Evolutionary conservation across 1,140 invertebrate species (phyloP).

Genomic region (Bombus sibiricus): DNA sequence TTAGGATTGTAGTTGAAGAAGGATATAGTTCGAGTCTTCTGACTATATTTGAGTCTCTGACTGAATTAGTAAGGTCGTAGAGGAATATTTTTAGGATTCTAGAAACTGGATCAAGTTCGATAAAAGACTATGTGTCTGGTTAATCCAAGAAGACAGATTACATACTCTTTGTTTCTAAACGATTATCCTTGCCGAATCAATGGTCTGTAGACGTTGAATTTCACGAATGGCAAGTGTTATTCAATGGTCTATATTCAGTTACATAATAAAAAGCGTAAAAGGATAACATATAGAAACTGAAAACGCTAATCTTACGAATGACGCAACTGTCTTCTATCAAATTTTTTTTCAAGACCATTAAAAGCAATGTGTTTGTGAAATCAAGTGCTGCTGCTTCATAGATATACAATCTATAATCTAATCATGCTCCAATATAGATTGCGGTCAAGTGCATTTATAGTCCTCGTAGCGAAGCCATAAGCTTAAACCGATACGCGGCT

Average conservation of each 20-base stretch:
- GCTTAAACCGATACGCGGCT: background rate
- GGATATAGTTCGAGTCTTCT: background rate
- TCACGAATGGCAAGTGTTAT: background rate
- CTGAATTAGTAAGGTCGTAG: background rate
- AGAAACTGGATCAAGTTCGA: too few relatives aligned
- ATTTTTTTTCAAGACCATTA: background rate
- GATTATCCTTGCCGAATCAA: background rate
- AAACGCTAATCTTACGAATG: background rate
- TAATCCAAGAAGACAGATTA: too few relatives aligned
- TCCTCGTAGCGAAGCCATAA: slow-evolving; percentile 34
- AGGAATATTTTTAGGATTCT: background rate
- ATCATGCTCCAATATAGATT: slow-evolving; percentile 34
- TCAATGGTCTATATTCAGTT: background rate
- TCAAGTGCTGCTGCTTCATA: background rate
- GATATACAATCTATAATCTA: slow-evolving; percentile 10
- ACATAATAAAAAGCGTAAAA: background rate
- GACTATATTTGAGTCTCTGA: background rate
- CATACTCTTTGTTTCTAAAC: too few relatives aligned
- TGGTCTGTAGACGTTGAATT: background rate
- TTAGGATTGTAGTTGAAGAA: background rate
- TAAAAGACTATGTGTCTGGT: too few relatives aligned
- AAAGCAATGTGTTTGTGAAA: background rate
- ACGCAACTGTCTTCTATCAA: background rate
- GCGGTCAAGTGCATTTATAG: slow-evolving; percentile 37
- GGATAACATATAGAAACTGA: background rate